Conservation (phyloP, 2,888 invertebrate genomes). For the Phoenoteleia sp. region DNA sequence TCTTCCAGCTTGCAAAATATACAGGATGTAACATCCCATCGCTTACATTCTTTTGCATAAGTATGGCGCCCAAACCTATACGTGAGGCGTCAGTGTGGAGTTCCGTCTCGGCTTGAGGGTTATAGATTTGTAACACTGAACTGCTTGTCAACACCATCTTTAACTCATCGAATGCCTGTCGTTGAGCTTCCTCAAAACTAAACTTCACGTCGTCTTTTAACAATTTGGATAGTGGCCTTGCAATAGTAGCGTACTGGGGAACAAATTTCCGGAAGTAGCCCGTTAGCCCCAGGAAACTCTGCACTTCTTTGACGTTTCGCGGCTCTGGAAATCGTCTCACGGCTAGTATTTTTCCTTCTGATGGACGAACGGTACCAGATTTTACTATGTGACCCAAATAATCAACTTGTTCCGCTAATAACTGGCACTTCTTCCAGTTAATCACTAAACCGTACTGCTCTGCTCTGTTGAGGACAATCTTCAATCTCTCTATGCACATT, state of each 20-base stretch:
- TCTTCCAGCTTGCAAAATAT: background rate
- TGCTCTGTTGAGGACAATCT: background rate
- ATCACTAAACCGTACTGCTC: background rate
- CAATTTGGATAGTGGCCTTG: background rate
- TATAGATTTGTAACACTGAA: background rate
- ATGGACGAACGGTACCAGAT: background rate
- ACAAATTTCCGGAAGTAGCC: too few species aligned
- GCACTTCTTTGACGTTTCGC: background rate
- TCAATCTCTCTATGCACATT: background rate
- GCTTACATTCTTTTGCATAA: background rate
- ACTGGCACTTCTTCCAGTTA: background rate
- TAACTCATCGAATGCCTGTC: background rate
- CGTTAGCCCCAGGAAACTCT: background rate
- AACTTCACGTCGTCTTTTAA: background rate
- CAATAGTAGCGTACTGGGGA: too few species aligned
- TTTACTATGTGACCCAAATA: background rate
- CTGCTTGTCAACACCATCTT: background rate
- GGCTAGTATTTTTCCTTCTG: background rate
- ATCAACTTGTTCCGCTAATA: background rate
- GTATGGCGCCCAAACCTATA: background rate
- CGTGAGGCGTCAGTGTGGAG: background rate
- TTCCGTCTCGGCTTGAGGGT: background rate
- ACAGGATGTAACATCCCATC: slow-evolving; percentile 6
- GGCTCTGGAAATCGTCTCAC: background rate
- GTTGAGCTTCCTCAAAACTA: background rate